A percentile compares a stretch with the other conserved stretches of the same genome.
phyloP scores from a whole-genome alignment of 2,888 invertebrate species.

The Ennomos quercinarius region DNA sequence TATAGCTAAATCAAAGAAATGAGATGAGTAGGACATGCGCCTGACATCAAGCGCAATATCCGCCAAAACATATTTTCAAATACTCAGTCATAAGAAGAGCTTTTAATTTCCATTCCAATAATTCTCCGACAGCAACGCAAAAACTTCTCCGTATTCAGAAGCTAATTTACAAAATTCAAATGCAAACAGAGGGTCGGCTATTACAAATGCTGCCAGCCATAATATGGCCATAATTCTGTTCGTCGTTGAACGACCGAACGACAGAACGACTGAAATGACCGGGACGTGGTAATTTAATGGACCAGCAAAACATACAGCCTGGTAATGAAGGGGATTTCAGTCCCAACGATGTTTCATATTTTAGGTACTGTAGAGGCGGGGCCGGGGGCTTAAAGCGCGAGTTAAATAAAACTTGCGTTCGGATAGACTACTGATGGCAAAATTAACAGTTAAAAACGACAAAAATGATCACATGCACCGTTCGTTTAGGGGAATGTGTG shows the following conservation, averaged over 20 bases:
- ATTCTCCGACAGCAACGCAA: background rate
- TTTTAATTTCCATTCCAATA: background rate
- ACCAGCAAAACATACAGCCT: slow-evolving; percentile 14
- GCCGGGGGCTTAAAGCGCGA: too few relatives aligned
- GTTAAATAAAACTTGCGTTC: too few relatives aligned
- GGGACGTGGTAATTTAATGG: slow-evolving; percentile 28
- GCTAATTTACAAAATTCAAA: slow-evolving; percentile 30
- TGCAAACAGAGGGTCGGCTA: slow-evolving; percentile 28
- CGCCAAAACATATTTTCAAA: too few relatives aligned
- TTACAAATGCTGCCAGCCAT: slow-evolving; percentile 20
- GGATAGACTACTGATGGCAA: too few relatives aligned
- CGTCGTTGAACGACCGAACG: slow-evolving; percentile 1
- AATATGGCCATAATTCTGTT: slow-evolving; percentile 10
- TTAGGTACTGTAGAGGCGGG: background rate
- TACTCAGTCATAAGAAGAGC: background rate
- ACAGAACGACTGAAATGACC: slow-evolving; percentile 16
- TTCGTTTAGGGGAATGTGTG: too few relatives aligned
- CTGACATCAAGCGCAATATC: too few relatives aligned
- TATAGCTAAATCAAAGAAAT: too few relatives aligned
- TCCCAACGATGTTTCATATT: slow-evolving; percentile 2
- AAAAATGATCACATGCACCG: too few relatives aligned
- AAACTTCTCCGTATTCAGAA: slow-evolving; percentile 19
- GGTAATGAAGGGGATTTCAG: slow-evolving; percentile 9
- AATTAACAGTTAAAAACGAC: too few relatives aligned
- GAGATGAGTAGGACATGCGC: too few relatives aligned